phyloP scores from a whole-genome alignment of 2,113 vertebrate species.

The Aphyosemion australe region DNA sequence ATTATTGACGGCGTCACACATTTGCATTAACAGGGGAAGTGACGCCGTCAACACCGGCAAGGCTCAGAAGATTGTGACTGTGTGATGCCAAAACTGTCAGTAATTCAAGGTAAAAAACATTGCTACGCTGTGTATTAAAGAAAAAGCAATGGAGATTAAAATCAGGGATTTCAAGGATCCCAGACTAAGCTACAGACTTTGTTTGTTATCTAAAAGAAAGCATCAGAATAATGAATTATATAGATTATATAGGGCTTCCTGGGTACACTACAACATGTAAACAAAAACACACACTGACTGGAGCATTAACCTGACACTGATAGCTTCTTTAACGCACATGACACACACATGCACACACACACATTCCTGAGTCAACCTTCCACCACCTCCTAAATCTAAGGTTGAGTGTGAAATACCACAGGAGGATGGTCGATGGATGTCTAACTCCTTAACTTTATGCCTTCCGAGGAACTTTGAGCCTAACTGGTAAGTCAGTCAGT shows the following conservation, averaged over 20 bases:
- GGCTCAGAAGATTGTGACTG: too few relatives aligned
- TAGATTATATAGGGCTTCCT: too few relatives aligned
- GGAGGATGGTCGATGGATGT: conserved; percentile 69
- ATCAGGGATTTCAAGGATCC: too few relatives aligned
- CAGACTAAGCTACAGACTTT: background rate
- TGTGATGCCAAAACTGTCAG: too few relatives aligned
- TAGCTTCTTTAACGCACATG: conserved; percentile 16
- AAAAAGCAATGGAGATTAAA: too few relatives aligned
- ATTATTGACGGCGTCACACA: too few relatives aligned
- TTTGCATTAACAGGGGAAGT: too few relatives aligned
- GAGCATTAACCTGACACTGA: conserved; percentile 17
- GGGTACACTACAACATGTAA: conserved; percentile 24
- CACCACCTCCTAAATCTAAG: conserved; percentile 60
- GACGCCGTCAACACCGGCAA: too few relatives aligned
- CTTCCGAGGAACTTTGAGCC: conserved; percentile 55
- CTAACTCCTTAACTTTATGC: conserved; percentile 61
- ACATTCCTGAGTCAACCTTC: conserved; percentile 61
- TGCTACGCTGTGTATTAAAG: too few relatives aligned
- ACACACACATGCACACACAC: conserved; percentile 40
- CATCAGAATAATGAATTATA: too few relatives aligned
- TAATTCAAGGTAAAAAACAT: too few relatives aligned
- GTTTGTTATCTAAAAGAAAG: background rate
- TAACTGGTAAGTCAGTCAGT: conserved; percentile 57
- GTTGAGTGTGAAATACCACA: conserved; percentile 68
- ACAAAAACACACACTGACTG: conserved; percentile 45